Evolutionary conservation across 2,888 invertebrate species (phyloP), one percentile per base, ranked within the genome.

Genomic region (Thalpophila matura): DNA sequence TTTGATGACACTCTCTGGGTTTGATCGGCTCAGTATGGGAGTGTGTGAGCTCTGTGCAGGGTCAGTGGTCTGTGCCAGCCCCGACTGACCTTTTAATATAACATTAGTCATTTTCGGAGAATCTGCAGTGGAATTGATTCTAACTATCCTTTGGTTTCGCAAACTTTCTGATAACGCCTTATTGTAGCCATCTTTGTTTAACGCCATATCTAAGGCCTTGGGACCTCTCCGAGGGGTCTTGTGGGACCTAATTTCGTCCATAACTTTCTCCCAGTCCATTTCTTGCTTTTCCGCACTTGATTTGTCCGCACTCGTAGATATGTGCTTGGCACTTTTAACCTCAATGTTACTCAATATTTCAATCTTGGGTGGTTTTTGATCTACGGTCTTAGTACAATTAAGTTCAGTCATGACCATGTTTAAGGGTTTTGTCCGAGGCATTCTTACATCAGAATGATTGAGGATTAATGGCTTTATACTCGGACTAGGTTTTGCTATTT

Each of bases 201-300:
- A 75, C 14, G 86, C 83, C 68, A 92, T 82, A 46, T 92, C 90
- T 3, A 92, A 81, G 1, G 92, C 92, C 55, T 89, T 90, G 0
- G 90, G 91, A 0, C 90, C 91, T 67, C 92, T 85, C 35, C 83
- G 86, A 1, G 92, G 92, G 3, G 95, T 94, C 70, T 92, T 94
- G 38, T 91, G 91, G 54, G 91, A 86, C 47, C 86, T 76, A 51
- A 95, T 69, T 43, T 86, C 91, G 67, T 91, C 84, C 86, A 94
- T 86, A 5, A 95, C 95, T 45, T 82, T 85, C 68, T 89, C 84
- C 94, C 94, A 94, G 70, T 93, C 91, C 18, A 66, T 77, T 49
- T 66, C 60, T 26, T 59, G 10, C 37, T 56, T 71, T 1, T 14
- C 27, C 61, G 68, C 7, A 64, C 61, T 50, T 68, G 69, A 16